Evolutionary conservation across 2,113 vertebrate species (phyloP).

Genomic region (Danio rerio): DNA sequence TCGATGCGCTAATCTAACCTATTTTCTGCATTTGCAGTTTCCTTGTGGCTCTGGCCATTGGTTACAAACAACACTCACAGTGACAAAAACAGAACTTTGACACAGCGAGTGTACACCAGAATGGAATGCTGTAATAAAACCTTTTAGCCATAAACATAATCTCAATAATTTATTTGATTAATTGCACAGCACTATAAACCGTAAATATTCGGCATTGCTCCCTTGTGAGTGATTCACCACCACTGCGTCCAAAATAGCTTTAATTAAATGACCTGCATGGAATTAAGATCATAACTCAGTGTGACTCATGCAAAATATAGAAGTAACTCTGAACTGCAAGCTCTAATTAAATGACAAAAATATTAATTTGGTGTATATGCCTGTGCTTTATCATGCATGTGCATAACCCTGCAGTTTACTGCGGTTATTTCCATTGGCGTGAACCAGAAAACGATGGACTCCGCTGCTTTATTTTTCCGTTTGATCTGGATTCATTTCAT

Average conservation of each 20-base stretch:
- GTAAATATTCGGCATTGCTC: slow-evolving; percentile 16
- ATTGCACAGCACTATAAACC: neutral
- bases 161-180: neutral
- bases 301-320: slow-evolving; percentile 45
- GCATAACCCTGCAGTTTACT: neutral
- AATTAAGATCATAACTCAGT: slow-evolving; percentile 43
- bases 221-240: slow-evolving; percentile 3
- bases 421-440: neutral
- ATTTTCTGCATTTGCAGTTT: no score
- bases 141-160: slow-evolving; percentile 11
- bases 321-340: slow-evolving; percentile 48
- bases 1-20: no score
- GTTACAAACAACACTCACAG: neutral
- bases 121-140: neutral
- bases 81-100: neutral
- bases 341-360: slow-evolving; percentile 54
- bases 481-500: neutral
- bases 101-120: neutral
- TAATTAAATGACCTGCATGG: slow-evolving; percentile 52
- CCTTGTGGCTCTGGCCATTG: neutral
- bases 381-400: slow-evolving; percentile 3
- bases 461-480: neutral
- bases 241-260: slow-evolving; percentile 44
- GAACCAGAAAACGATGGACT: neutral
- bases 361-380: slow-evolving; percentile 42